Evolutionary conservation across 2,797 vertebrate species (phyloP), one percentile per base, ranked within the genome.

Genomic region (Zenarchopterus dispar): DNA sequence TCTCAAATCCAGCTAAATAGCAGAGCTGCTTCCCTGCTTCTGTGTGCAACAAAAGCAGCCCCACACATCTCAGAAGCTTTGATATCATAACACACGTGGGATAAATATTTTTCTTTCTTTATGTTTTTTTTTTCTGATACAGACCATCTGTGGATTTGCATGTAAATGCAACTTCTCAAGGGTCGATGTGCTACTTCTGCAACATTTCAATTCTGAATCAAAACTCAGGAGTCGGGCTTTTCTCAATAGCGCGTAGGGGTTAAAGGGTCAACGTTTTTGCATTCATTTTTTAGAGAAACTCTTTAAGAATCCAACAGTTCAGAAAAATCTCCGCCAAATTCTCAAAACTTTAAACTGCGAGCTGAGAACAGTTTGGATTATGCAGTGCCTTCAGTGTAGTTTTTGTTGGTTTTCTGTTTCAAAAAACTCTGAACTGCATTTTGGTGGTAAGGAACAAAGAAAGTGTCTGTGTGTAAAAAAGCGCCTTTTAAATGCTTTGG

Each of bases 71-170:
- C 88, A 48, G 61, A 67, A 69, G 72, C 66, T 70, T 85, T 81
- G 68, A 80, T 85, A 81, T 85, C 75, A 79, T 71, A 80, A 80
- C 77, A 77, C 62, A 61, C 75, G 66, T 80, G 23, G 78, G 84
- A 84, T 85, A 81, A 78, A 86, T 85, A 28, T 28, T 28, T 28
- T 28, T 28, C 4, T 10, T 11, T 36, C 4, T 36, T 11, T 36
- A 1, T 13, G n/a, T 36, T 11, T 13, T 36, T 36, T 54, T 77
- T 80, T 78, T 80, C 70, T 78, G 59, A 69, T 76, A 66, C 59
- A 58, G 52, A 69, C 70, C 84, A 89, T 80, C 70, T 88, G 77
- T 81, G 82, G 65, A 87, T 86, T 84, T 90, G 82, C 78, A 90
- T 88, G 75, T 76, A 78, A 89, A 91, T 85, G 61, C 64, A 82